These are phyloP conservation scores for Parapristionchus giblindavisi DNA, from an alignment of 2,888 invertebrate species.

Conservation along the genomic window DNA sequence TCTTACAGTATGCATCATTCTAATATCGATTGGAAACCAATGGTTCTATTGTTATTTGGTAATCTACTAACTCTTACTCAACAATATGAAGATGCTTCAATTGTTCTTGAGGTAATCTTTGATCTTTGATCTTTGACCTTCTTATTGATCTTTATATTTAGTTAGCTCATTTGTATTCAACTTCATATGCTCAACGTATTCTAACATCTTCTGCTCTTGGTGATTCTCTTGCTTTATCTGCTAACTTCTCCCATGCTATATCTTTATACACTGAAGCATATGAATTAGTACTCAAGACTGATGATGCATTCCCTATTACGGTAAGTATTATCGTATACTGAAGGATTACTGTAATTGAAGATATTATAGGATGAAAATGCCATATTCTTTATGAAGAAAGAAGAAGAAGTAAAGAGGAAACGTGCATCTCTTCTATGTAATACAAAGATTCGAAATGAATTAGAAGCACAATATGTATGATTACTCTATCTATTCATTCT, in stretches of 20 bases:
- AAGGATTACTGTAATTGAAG: background rate
- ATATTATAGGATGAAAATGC: background rate
- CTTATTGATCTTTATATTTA: background rate
- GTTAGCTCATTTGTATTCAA: conserved; percentile 17
- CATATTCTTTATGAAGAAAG: background rate
- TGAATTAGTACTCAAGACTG: conserved; percentile 9
- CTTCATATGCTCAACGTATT: conserved; percentile 16
- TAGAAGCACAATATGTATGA: conserved; percentile 34
- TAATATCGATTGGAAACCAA: conserved; percentile 27
- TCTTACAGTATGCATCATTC: conserved; percentile 35
- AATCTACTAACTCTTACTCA: conserved; percentile 33
- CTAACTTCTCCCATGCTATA: conserved; percentile 28
- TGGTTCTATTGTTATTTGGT: conserved; percentile 32
- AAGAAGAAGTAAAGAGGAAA: conserved; percentile 24
- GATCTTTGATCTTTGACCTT: background rate
- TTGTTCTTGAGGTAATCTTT: conserved; percentile 23
- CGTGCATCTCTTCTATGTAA: conserved; percentile 28
- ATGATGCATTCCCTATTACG: background rate
- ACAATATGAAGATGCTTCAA: conserved; percentile 31
- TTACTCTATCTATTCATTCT: background rate
- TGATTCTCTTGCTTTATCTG: conserved; percentile 19
- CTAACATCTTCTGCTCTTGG: conserved; percentile 15
- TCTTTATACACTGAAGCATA: conserved; percentile 18
- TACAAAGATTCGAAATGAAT: conserved; percentile 21
- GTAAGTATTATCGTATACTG: background rate